Conservation (phyloP, 2,113 vertebrate genomes). For the Pardalotus punctatus region DNA sequence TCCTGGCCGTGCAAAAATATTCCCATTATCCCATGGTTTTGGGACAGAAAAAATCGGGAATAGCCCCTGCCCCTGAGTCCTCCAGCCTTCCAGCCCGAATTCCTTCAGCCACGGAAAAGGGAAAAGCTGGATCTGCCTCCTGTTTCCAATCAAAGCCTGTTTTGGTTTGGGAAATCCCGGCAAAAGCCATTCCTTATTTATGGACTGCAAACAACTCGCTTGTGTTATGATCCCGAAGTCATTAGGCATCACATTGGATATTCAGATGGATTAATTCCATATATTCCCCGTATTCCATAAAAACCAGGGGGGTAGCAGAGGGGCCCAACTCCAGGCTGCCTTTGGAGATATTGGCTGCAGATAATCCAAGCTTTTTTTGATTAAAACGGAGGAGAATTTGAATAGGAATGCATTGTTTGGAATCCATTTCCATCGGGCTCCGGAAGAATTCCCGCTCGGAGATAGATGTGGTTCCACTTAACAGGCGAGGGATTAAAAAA, state of each 20-base stretch:
- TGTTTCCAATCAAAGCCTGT: slow-evolving; percentile 44
- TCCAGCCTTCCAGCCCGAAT: not conserved
- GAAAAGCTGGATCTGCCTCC: not conserved
- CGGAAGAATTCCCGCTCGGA: slow-evolving; percentile 70
- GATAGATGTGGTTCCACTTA: slow-evolving; percentile 76
- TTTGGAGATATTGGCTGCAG: slow-evolving; percentile 74
- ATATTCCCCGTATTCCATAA: not conserved
- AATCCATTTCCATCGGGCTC: slow-evolving; percentile 69
- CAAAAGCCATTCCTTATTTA: not conserved
- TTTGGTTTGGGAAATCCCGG: slow-evolving; percentile 38
- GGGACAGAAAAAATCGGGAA: not conserved
- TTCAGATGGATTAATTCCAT: slow-evolving; percentile 42
- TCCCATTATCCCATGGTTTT: accelerated
- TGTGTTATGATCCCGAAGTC: slow-evolving; percentile 46
- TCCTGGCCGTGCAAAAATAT: accelerated
- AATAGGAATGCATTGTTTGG: slow-evolving; percentile 81
- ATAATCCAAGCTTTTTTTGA: slow-evolving; percentile 78
- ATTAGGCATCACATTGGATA: slow-evolving; percentile 28
- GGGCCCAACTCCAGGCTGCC: slow-evolving; percentile 55
- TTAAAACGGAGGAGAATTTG: slow-evolving; percentile 75
- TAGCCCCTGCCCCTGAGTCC: too few relatives aligned
- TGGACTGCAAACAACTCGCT: slow-evolving; percentile 29
- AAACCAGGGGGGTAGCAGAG: slow-evolving; percentile 11
- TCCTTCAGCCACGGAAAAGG: not conserved
- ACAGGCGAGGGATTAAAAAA: slow-evolving; percentile 67